A percentile compares a stretch with the other conserved stretches of the same genome.
These are phyloP conservation scores for Corythoichthys haematopterus DNA, from an alignment of 2,113 vertebrate genomes.

Conservation along the genomic window DNA sequence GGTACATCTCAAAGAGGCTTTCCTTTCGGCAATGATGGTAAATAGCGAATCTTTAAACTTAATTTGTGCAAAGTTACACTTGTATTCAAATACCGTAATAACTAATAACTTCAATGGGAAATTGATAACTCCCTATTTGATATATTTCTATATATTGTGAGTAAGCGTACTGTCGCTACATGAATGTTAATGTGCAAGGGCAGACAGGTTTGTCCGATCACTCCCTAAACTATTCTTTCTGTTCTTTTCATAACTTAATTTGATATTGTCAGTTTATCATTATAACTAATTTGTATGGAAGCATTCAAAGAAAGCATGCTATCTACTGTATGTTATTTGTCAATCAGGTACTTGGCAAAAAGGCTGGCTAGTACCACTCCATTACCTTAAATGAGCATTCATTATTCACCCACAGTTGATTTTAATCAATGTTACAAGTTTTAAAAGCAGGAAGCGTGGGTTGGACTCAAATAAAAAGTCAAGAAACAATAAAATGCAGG, in stretches of 20 bases:
- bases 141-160: too few species aligned
- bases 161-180: too few species aligned
- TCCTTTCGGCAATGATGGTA: too few species aligned
- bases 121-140: too few species aligned
- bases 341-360: not conserved
- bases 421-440: conserved; percentile 23
- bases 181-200: too few species aligned
- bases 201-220: too few species aligned
- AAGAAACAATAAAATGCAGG: conserved; percentile 30
- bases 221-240: not conserved
- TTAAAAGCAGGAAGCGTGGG: not conserved
- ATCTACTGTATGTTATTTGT: not conserved
- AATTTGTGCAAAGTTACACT: not conserved
- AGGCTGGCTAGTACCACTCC: conserved; percentile 5
- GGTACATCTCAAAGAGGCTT: too few species aligned
- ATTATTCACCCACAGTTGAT: conserved; percentile 26
- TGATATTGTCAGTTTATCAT: not conserved
- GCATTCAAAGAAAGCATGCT: not conserved
- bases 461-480: conserved; percentile 10
- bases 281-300: not conserved
- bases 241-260: not conserved
- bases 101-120: too few species aligned
- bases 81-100: not conserved
- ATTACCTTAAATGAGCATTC: not conserved
- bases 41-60: not conserved